Base-by-base conservation (phyloP, 2,888 invertebrate genomes). In the Ligdia adustata region DNA sequence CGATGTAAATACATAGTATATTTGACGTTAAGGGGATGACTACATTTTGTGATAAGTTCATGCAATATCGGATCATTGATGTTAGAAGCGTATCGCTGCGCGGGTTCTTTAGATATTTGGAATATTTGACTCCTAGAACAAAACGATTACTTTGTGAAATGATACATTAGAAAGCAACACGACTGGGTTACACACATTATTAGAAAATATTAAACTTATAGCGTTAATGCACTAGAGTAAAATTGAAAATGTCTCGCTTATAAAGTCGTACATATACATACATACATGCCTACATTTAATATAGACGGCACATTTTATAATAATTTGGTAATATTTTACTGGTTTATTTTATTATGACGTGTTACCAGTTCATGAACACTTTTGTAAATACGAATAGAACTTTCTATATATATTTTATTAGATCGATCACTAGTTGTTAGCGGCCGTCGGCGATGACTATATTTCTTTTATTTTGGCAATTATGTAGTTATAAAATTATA, bases 1-100 rank as follows among this genome's bases (percentile, higher is more conserved):
- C 88, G 73, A 68, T 89, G 88, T 89, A 89, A 80, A 89, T 89
- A 86, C 75, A 73, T 75, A 83, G 79, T 75, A 77, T 74, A 60
- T 57, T 56, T 40, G 57, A 57, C 71, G 72, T 63, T 69, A 76
- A 76, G 72, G 76, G 69, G 70, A 64, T 68, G 60, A 66, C 64
- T 69, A 60, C 60, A 51, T 69, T 79, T 81, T 83, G 82, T 85
- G 82, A 85, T 87, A 83, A 75, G 78, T 81, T 82, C 67, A 75
- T 80, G 86, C 82, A 87, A 84, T 85, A 83, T 76, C 76, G 67
- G 66, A 64, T 54, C 64, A 68, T 63, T 66, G 27, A 20, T 61
- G 63, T 61, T 66, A 62, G 64, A 66, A 62, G 64, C 67, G 67
- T 66, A 71, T 78, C 71, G 38, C 71, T 65, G 72, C 73, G 75